Evolutionary conservation across 2,888 invertebrate genomes (phyloP).

Genomic region (Oligia fasciuncula): DNA sequence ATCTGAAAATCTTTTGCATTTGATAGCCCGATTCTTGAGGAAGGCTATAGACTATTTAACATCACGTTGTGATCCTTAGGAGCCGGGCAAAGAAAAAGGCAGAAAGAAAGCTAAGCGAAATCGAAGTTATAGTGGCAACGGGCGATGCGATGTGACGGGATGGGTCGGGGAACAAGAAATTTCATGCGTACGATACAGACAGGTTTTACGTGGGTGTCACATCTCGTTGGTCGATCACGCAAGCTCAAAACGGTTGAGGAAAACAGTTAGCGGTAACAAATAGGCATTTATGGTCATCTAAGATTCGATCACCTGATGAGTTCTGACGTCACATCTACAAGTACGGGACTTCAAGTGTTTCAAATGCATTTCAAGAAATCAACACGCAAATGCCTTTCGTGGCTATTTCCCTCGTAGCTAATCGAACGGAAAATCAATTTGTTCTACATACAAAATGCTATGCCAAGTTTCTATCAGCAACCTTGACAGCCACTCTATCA

Average conservation of each 20-base stretch:
- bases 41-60: no score
- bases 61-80: no score
- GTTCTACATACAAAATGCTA: constrained; percentile 33
- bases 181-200: no score
- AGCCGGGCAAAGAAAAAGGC: no score
- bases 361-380: constrained; percentile 55
- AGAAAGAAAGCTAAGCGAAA: no score
- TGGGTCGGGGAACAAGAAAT: no score
- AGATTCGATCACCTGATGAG: constrained; percentile 7
- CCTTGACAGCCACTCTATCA: constrained; percentile 23
- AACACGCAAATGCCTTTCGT: constrained; percentile 55
- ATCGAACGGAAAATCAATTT: constrained; percentile 51
- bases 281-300: background rate
- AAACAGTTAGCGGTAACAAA: constrained; percentile 20
- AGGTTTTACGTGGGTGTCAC: background rate
- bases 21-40: no score
- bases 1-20: no score
- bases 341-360: constrained; percentile 36
- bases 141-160: no score
- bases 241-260: background rate
- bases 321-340: background rate
- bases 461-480: constrained; percentile 32
- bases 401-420: constrained; percentile 39
- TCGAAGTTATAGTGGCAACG: no score
- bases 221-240: constrained; percentile 7